phyloP scores from a whole-genome alignment of 2,797 vertebrate genomes.

The Xenopus petersii region DNA sequence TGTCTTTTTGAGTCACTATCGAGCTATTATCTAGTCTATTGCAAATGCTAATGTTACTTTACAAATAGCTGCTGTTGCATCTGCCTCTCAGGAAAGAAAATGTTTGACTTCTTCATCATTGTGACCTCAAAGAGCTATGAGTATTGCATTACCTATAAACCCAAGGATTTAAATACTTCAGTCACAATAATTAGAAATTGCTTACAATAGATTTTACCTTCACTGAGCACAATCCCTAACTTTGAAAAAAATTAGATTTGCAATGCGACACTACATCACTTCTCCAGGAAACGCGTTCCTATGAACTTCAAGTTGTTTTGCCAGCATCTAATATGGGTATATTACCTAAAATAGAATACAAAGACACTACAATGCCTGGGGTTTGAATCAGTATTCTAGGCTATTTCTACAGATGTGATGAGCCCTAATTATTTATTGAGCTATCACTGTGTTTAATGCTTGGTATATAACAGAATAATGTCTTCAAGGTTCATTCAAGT shows the following conservation, averaged over 20 bases:
- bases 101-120: no score
- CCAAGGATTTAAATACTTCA: background rate
- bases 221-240: no score
- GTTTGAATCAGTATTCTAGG: conserved; percentile 20
- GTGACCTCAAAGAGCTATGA: no score
- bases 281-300: conserved; percentile 19
- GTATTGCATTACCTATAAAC: no score
- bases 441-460: conserved; percentile 3
- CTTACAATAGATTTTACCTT: conserved; percentile 8
- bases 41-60: no score
- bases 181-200: conserved; percentile 29
- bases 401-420: conserved; percentile 25
- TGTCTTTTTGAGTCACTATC: no score
- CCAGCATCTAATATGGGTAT: conserved; percentile 35
- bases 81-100: no score
- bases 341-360: conserved; percentile 34
- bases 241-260: conserved; percentile 27
- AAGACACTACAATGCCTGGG: conserved; percentile 20
- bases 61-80: no score
- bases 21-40: no score
- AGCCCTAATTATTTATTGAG: conserved; percentile 31
- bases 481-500: background rate
- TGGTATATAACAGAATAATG: background rate
- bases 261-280: conserved; percentile 30
- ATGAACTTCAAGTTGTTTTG: conserved; percentile 35